Conservation (phyloP, 2,888 invertebrate genomes). For the Incurvaria masculella region DNA sequence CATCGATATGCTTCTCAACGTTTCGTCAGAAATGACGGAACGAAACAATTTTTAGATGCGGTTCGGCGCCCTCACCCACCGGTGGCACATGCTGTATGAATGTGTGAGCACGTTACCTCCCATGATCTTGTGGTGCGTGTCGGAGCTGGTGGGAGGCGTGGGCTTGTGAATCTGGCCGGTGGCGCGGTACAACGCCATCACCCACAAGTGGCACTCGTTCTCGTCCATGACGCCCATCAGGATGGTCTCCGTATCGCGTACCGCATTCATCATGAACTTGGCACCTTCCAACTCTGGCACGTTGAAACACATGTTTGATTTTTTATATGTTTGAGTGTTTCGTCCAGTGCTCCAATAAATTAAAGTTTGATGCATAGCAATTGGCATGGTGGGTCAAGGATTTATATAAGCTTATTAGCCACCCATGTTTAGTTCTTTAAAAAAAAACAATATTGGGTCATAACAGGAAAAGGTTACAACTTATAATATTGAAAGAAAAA, state of each 20-base stretch:
- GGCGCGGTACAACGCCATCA: slow-evolving; percentile 99
- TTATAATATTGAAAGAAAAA: too few relatives aligned
- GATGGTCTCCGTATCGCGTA: slow-evolving; percentile 96
- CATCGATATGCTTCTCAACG: too few relatives aligned
- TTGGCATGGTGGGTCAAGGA: too few relatives aligned
- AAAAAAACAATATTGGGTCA: not conserved
- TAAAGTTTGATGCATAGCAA: too few relatives aligned
- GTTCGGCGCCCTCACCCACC: too few relatives aligned
- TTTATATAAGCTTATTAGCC: too few relatives aligned
- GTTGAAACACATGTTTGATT: too few relatives aligned
- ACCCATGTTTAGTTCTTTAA: slow-evolving; percentile 23
- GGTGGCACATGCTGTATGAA: too few relatives aligned
- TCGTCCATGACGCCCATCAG: slow-evolving; percentile 96
- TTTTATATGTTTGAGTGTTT: too few relatives aligned
- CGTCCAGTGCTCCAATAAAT: too few relatives aligned
- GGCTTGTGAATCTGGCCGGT: slow-evolving; percentile 99
- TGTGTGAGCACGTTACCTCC: slow-evolving; percentile 70
- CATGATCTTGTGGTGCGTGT: slow-evolving; percentile 70
- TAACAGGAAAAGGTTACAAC: slow-evolving; percentile 12
- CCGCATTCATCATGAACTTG: slow-evolving; percentile 97
- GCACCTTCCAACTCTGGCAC: slow-evolving; percentile 91
- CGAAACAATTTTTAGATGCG: too few relatives aligned
- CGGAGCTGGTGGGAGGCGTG: slow-evolving; percentile 84
- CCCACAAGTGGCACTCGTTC: slow-evolving; percentile 98
- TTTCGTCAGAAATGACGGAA: too few relatives aligned